Base-by-base conservation (phyloP, 2,797 vertebrate species). In the Parauchenoglanis punctatus region DNA sequence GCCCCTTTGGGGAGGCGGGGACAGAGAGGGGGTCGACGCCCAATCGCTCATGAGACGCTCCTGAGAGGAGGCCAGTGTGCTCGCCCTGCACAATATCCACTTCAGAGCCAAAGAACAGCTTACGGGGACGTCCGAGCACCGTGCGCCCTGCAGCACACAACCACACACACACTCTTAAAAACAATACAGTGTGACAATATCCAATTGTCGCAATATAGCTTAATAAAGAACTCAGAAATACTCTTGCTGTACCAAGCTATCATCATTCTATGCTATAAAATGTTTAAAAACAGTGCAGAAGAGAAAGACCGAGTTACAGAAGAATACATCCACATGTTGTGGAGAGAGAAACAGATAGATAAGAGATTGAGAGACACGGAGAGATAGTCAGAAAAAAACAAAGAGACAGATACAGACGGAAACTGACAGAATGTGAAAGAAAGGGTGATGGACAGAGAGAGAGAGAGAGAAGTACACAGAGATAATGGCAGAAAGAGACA, bases 1-100 rank as follows among this genome's bases (percentile, higher is more conserved):
- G 96, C 88, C 98, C 98, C 88, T 93, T 95, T 1, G 97, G 96
- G 17, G 97, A 98, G 80, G 94, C 93, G 0, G 97, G 96, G 89
- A 97, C 95, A 40, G 96, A 97, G 83, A 94, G 94, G 1, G 93
- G 93, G 90, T 97, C 95, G 3, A 96, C 94, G 52, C 85, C 78
- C 15, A 95, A 95, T 49, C 87, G 88, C 35, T 99, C 98, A 83
- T 97, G 97, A 87, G 97, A 97, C 2, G 94, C 96, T 0, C 97
- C 97, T 2, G 97, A 97, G n/a, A 99, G 95, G 86, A 99, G 95
- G 87, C 98, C 97, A 0, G 98, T 99, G 80, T 98, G 96, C 90
- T 99, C 98, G 0, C 97, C 96, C 56, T 97, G 97, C 52, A 96
- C 76, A 0, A 90, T 72, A 25, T 90, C 96, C 54, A 95, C 95